Base-by-base conservation (phyloP, 2,113 vertebrate genomes). In the Nesoenas mayeri region DNA sequence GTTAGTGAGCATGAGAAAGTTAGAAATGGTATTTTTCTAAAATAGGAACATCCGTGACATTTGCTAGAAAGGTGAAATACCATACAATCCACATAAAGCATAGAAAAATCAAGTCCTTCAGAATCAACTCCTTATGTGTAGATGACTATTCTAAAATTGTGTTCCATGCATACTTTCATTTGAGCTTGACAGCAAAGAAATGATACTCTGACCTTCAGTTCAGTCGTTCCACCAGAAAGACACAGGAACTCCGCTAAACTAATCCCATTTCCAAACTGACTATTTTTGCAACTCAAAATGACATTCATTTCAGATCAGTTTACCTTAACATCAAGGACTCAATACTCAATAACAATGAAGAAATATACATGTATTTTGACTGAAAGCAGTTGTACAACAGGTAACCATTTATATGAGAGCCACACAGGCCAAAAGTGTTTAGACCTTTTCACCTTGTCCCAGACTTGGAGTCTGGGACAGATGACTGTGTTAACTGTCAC, bases 151-250 rank as follows among this genome's bases (percentile, higher is more conserved):
- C 26, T 60, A 67, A 58, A 86, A 77, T 15, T 16, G 20, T 86
- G 66, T 60, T 81, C 48, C 0, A 1, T 9, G 11, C 15, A 51
- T 54, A 70, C 18, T 67, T 91, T 57, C 47, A 54, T 54, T 67
- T 69, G 62, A 93, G 26, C 24, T 56, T 67, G 42, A 53, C 42
- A 79, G 51, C 15, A 89, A 84, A 74, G 53, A 86, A 92, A 70
- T 4, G 2, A 51, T 42, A 84, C 14, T 73, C 32, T 71, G 38
- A 75, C 57, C 71, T 79, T 66, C 53, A 79, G n/a, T 71, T 87
- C 42, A 87, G 60, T 31, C 31, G 56, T 11, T 56, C 14, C 12
- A 10, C 3, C 14, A 48, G 25, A 64, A 70, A 62, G 13, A 67
- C 11, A 26, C 3, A 53, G n/a, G 14, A 75, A 85, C 21, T 82